Evolutionary conservation across 2,888 invertebrate species (phyloP).

Genomic region (Lathronympha strigana): DNA sequence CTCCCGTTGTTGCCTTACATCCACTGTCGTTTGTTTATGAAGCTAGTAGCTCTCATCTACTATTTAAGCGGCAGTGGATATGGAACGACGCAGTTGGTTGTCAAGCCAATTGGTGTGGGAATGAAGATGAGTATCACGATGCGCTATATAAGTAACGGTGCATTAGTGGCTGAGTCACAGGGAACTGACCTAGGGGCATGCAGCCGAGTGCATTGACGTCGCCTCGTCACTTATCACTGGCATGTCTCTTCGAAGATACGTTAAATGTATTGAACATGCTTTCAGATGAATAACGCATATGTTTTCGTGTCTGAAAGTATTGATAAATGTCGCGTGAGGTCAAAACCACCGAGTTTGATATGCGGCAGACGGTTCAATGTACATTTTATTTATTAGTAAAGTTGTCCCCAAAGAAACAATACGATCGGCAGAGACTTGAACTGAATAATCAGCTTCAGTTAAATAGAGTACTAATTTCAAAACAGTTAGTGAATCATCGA

Average conservation of each 20-base stretch:
- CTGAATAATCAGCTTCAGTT: no score
- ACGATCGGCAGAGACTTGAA: no score
- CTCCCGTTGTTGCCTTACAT: constrained; percentile 37
- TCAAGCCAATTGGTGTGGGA: constrained; percentile 43
- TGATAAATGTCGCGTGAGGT: constrained; percentile 57
- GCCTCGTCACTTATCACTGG: constrained; percentile 76
- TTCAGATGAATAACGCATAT: constrained; percentile 80
- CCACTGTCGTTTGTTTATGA: constrained; percentile 50
- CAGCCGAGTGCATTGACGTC: constrained; percentile 81
- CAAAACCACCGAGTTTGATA: constrained; percentile 60
- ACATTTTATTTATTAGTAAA: constrained; percentile 21
- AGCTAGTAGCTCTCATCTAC: neutral
- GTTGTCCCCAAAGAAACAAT: no score
- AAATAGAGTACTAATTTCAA: no score
- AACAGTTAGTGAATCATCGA: no score
- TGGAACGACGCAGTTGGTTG: neutral
- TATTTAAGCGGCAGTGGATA: constrained; percentile 45
- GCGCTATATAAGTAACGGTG: constrained; percentile 78
- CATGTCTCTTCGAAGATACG: constrained; percentile 77
- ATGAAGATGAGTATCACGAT: constrained; percentile 68
- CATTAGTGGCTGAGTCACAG: constrained; percentile 78
- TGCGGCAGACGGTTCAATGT: constrained; percentile 46
- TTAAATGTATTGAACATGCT: constrained; percentile 72
- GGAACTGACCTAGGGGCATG: constrained; percentile 84
- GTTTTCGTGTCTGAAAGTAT: constrained; percentile 65